Conservation (phyloP, 2,888 invertebrate genomes). For the Augiades crinisus region DNA sequence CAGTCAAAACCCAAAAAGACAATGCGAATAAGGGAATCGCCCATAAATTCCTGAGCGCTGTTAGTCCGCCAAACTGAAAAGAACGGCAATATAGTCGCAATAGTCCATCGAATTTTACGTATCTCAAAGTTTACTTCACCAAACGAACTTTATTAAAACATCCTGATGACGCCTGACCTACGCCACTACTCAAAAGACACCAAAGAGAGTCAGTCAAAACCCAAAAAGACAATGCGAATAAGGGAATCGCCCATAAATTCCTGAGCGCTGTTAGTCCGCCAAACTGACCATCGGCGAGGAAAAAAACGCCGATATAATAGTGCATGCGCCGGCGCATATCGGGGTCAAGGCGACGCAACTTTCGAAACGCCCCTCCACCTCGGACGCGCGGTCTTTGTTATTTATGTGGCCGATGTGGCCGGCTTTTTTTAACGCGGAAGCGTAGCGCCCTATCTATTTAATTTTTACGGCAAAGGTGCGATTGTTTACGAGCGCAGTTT, state of each 20-base stretch:
- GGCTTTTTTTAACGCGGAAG: slow-evolving; percentile 37
- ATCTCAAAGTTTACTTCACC: too few relatives aligned
- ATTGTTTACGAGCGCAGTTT: slow-evolving; percentile 26
- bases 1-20: not conserved
- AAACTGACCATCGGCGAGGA: slow-evolving; percentile 21
- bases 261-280: slow-evolving; percentile 20
- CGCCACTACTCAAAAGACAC: not conserved
- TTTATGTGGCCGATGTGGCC: slow-evolving; percentile 34
- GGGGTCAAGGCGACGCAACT: slow-evolving; percentile 72
- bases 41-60: slow-evolving; percentile 19
- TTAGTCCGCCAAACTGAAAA: slow-evolving; percentile 24
- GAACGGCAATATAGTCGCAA: slow-evolving; percentile 38
- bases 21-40: slow-evolving; percentile 9
- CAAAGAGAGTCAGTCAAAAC: not conserved
- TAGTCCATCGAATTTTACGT: not conserved
- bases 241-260: slow-evolving; percentile 15
- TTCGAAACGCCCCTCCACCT: slow-evolving; percentile 53
- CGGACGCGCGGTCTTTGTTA: slow-evolving; percentile 34
- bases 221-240: not conserved
- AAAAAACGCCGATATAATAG: slow-evolving; percentile 41
- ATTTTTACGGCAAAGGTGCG: slow-evolving; percentile 23
- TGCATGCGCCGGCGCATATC: slow-evolving; percentile 45
- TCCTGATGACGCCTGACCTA: not conserved
- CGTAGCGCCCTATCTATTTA: slow-evolving; percentile 32
- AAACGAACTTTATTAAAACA: too few relatives aligned